phyloP scores from a whole-genome alignment of 2,113 vertebrate genomes.

The Prunella himalayana region DNA sequence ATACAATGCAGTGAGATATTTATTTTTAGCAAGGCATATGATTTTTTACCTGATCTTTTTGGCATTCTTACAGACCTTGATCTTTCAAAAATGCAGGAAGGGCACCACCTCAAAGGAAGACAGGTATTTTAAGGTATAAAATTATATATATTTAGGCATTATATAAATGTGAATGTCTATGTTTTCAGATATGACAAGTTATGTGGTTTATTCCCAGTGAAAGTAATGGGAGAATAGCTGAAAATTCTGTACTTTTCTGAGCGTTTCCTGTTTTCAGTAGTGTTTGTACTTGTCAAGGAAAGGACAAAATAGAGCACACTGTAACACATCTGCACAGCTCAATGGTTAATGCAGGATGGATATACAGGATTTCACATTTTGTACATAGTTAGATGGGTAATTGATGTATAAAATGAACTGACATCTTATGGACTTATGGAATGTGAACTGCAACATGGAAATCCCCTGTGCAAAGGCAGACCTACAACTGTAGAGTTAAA shows the following conservation, averaged over 20 bases:
- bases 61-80: neutral
- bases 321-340: neutral
- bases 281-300: neutral
- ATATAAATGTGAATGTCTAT: neutral
- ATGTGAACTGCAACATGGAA: neutral
- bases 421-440: neutral
- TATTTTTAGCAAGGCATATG: neutral
- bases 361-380: neutral
- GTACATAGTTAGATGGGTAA: neutral
- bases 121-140: neutral
- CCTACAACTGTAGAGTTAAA: rapidly evolving
- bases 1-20: neutral
- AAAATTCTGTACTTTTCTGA: neutral
- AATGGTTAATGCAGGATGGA: neutral
- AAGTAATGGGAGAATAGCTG: neutral
- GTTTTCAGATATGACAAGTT: neutral
- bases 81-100: neutral
- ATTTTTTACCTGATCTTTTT: neutral
- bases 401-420: neutral
- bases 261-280: neutral
- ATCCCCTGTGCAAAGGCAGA: neutral
- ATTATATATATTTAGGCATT: neutral
- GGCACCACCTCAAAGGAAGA: neutral
- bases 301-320: neutral
- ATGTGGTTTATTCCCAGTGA: neutral